A percentile compares a stretch with the other conserved stretches of the same genome.
phyloP scores from a whole-genome alignment of 2,888 invertebrate species.

The Conus canariensis region DNA sequence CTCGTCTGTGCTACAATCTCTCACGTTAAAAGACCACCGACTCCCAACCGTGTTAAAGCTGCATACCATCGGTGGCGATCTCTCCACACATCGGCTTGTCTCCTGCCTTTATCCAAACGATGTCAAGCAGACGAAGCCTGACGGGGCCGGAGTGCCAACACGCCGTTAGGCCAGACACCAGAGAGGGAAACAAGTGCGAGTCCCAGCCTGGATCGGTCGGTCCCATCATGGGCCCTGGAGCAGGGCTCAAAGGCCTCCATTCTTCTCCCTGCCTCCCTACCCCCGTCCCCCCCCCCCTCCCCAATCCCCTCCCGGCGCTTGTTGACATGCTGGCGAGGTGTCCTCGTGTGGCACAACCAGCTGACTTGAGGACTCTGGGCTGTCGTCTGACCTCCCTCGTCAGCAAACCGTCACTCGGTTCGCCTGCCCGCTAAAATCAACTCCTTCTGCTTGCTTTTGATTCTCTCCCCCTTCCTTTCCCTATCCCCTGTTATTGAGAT shows the following conservation, averaged over 20 bases:
- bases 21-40: too few relatives aligned
- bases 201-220: neutral
- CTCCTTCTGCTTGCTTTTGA: neutral
- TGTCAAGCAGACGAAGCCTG: neutral
- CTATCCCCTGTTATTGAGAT: too few relatives aligned
- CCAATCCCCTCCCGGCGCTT: neutral
- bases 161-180: neutral
- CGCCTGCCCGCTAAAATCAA: neutral
- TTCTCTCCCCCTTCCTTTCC: too few relatives aligned
- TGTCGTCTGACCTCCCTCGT: neutral
- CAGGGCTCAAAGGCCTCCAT: neutral
- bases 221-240: neutral
- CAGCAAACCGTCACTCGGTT: constrained; percentile 26
- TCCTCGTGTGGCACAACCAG: constrained; percentile 13
- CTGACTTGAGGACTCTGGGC: neutral
- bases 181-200: neutral
- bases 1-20: too few relatives aligned
- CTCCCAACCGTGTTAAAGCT: too few relatives aligned
- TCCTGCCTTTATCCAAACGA: neutral
- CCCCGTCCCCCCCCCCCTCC: too few relatives aligned
- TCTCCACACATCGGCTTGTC: neutral
- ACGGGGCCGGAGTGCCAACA: neutral
- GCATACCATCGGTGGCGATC: too few relatives aligned
- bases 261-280: neutral
- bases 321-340: neutral